Conservation (phyloP, 2,888 invertebrate genomes). For the Gnatocerus cornutus region DNA sequence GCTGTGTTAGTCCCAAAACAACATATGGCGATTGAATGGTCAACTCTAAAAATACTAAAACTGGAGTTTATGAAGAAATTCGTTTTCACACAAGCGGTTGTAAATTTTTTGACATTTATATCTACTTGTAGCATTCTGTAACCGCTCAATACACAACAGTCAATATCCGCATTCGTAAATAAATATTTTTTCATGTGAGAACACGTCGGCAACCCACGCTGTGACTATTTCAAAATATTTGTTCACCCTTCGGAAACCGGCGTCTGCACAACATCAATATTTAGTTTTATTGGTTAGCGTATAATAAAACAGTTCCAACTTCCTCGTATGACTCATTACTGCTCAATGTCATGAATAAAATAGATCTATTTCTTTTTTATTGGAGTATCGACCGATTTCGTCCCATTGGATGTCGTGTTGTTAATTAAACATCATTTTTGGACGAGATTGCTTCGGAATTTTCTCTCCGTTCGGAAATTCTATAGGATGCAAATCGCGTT, state of each 20-base stretch:
- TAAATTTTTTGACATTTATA: too few species aligned
- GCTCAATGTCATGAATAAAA: not conserved
- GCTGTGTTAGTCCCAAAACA: too few species aligned
- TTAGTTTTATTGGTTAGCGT: not conserved
- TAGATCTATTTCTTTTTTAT: not conserved
- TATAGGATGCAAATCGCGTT: slow-evolving; percentile 50
- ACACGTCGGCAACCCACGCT: not conserved
- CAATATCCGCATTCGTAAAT: too few species aligned
- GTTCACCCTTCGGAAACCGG: not conserved
- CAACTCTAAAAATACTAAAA: too few species aligned
- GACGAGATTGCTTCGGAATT: slow-evolving; percentile 2
- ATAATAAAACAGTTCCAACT: not conserved
- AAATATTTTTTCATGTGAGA: too few species aligned
- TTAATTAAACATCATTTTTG: slow-evolving; percentile 24
- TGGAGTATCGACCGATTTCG: not conserved
- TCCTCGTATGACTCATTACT: not conserved
- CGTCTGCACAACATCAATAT: not conserved
- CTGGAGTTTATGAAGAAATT: too few species aligned
- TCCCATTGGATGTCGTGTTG: not conserved
- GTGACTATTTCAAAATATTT: not conserved
- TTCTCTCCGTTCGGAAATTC: slow-evolving; percentile 39
- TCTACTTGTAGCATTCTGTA: too few species aligned
- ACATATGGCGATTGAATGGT: too few species aligned
- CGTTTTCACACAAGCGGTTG: too few species aligned
- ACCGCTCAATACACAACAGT: too few species aligned